Percentiles rank a stretch among this genome's conserved stretches.
These are phyloP conservation scores for Lates calcarifer DNA, from an alignment of 2,113 vertebrate species.

Conservation along the genomic window DNA sequence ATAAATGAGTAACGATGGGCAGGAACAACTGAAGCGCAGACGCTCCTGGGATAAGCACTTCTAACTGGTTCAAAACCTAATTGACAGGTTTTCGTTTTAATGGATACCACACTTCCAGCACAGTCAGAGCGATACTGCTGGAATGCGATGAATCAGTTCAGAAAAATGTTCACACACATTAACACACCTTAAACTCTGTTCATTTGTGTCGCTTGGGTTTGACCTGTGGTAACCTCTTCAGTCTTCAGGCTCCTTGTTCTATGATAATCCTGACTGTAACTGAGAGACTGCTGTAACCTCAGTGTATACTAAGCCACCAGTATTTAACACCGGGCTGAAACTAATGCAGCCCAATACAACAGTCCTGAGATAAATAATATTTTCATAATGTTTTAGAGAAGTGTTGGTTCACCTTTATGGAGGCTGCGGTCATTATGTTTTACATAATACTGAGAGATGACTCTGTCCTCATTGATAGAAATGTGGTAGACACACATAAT, in stretches of 20 bases:
- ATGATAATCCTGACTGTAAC: not conserved
- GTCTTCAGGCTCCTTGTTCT: not conserved
- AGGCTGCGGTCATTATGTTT: no score
- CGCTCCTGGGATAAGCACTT: not conserved
- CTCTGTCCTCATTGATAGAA: no score
- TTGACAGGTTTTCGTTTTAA: slow-evolving; percentile 9
- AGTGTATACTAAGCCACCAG: no score
- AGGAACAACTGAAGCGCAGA: slow-evolving; percentile 7
- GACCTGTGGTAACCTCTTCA: not conserved
- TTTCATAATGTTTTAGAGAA: no score
- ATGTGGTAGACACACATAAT: no score
- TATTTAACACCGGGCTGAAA: no score
- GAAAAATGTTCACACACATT: slow-evolving; percentile 9
- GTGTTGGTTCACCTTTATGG: no score
- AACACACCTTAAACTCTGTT: not conserved
- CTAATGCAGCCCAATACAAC: no score
- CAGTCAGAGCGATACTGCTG: not conserved
- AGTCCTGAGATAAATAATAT: no score
- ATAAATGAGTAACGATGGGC: slow-evolving; percentile 33
- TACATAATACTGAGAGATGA: no score
- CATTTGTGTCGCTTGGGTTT: not conserved
- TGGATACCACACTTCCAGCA: not conserved
- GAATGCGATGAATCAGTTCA: slow-evolving; percentile 57
- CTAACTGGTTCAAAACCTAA: slow-evolving; percentile 16
- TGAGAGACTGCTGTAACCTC: no score